Conservation (phyloP, 1,140 invertebrate species). For the Lerema accius region DNA sequence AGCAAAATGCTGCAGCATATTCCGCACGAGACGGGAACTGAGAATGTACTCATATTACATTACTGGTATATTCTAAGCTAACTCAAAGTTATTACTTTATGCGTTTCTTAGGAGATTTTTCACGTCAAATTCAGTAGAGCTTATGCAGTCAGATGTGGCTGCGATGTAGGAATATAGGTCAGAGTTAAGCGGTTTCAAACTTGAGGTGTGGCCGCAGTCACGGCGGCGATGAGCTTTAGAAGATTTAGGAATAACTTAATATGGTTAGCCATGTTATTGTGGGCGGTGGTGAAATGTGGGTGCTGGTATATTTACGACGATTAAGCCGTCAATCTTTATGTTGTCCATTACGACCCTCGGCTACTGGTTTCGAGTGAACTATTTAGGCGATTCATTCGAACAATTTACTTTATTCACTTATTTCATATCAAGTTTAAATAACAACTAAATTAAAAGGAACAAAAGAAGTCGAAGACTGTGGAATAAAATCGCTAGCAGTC, state of each 20-base stretch:
- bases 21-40: neutral
- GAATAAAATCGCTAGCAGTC: conserved; percentile 2
- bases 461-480: too few species aligned
- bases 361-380: too few species aligned
- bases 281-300: too few species aligned
- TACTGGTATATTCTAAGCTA: conserved; percentile 1
- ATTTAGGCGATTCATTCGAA: too few species aligned
- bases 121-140: conserved; percentile 27
- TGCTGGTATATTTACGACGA: too few species aligned
- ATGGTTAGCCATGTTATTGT: too few species aligned
- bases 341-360: too few species aligned
- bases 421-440: too few species aligned
- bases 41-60: conserved; percentile 1
- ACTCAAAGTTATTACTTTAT: conserved; percentile 25
- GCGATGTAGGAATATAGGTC: conserved; percentile 18
- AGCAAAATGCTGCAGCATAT: neutral
- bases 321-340: too few species aligned
- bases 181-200: conserved; percentile 17
- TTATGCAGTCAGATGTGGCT: conserved; percentile 30
- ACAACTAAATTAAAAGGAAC: too few species aligned
- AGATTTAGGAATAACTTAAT: too few species aligned
- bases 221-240: neutral
- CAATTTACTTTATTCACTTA: too few species aligned
- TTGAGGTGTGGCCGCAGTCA: neutral
- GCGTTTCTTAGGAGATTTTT: conserved; percentile 28